Evolutionary conservation across 1,140 invertebrate species (phyloP).

Genomic region (Coelopa frigida): DNA sequence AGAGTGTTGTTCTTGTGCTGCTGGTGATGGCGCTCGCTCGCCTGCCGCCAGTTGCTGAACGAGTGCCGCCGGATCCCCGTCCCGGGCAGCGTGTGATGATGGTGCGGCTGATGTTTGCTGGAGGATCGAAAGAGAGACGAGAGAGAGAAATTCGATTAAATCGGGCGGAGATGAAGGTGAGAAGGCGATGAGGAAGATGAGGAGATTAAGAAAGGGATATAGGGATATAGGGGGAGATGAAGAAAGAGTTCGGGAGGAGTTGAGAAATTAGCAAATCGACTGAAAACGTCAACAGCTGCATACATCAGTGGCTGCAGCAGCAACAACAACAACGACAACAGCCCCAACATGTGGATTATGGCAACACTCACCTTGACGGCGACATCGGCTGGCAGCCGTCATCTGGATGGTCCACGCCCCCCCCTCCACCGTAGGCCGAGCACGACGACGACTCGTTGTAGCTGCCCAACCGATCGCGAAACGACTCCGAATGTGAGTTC

Average conservation of each 20-base stretch:
- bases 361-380: conserved; percentile 8
- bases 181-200: conserved; percentile 10
- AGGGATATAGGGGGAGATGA: background rate
- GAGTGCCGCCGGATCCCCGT: conserved; percentile 38
- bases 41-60: conserved; percentile 38
- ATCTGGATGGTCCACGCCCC: conserved; percentile 7
- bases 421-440: background rate
- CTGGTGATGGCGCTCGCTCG: conserved; percentile 16
- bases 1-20: conserved; percentile 24
- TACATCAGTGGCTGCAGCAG: too few relatives aligned
- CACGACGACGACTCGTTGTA: conserved; percentile 30
- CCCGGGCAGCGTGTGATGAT: conserved; percentile 38
- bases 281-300: conserved; percentile 42
- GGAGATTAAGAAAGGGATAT: background rate
- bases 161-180: too few relatives aligned
- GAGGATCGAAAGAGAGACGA: too few relatives aligned
- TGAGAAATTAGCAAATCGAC: conserved; percentile 32
- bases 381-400: conserved; percentile 5
- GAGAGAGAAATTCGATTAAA: too few relatives aligned
- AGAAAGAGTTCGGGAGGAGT: background rate
- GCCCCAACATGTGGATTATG: too few relatives aligned
- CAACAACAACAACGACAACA: too few relatives aligned
- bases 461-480: conserved; percentile 38
- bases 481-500: conserved; percentile 38
- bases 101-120: conserved; percentile 26